Base-by-base conservation (phyloP, 2,113 vertebrate genomes). In the Poeciliopsis occidentalis region DNA sequence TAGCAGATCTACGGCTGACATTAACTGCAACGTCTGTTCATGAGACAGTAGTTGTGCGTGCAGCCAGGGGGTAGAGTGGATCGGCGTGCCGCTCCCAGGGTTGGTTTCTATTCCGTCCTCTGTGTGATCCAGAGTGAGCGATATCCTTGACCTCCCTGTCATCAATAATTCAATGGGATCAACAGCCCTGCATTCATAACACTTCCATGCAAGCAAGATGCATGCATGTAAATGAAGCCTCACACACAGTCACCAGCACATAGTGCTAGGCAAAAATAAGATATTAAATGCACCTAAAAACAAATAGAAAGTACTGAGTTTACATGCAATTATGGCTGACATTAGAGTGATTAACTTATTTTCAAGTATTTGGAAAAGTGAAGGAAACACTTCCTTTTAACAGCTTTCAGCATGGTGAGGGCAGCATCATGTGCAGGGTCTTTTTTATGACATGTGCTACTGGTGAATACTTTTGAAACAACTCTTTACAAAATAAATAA, bases 121-220 rank as follows among this genome's bases (percentile, higher is more conserved):
- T 69, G 57, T 62, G 62, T 62, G 64, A 69, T 73, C 60, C 64
- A 67, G 67, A 19, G 77, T 71, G 73, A 81, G 75, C 64, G 80
- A 73, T 75, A 57, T 79, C 81, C 74, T 70, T 88, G 89, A 89
- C 88, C 80, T 91, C 71, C 44, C 75, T 82, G 80, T 83, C 88
- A 92, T 92, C 89, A 94, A 90, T 94, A 90, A 93, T 93, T 92
- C 62, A 92, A 76, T 64, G 73, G 85, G 85, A 90, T 92, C 87
- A 92, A 89, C 83, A 80, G 69, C 67, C n/a, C 70, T 88, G 73
- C 79, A 91, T 87, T 89, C 89, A 88, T 88, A 75, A 83, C 26
- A 22, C 67, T 54, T 6, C 26, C 69, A 47, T 24, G 34, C 57
- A 80, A 68, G 30, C 67, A 62, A 19, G 29, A 54, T 57, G 44